A percentile compares a stretch with the other conserved stretches of the same genome.
phyloP scores from a whole-genome alignment of 2,113 vertebrate genomes.

The Xiphias gladius region DNA sequence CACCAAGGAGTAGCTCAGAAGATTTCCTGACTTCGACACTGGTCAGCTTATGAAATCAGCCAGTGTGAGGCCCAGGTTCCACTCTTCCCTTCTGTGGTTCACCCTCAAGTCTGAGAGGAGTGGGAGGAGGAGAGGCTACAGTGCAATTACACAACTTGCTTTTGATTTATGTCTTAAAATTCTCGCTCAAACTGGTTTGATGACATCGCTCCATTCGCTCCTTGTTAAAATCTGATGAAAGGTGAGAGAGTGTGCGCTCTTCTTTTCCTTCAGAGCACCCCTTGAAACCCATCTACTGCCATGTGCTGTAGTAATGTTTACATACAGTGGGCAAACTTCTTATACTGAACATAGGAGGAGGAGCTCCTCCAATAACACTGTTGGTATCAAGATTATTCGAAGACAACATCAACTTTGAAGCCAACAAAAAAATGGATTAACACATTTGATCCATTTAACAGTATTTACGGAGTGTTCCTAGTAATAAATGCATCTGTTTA shows the following conservation, averaged over 20 bases:
- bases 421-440: neutral
- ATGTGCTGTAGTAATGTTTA: neutral
- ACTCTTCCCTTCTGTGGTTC: constrained; percentile 73
- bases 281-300: constrained; percentile 4
- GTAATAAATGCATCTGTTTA: neutral
- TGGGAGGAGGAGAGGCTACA: constrained; percentile 26
- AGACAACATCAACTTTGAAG: neutral
- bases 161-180: constrained; percentile 66
- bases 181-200: constrained; percentile 74
- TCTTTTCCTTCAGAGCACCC: neutral
- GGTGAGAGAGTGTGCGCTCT: constrained; percentile 15
- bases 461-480: neutral
- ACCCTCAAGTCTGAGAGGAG: constrained; percentile 65
- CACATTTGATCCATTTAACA: neutral
- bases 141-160: constrained; percentile 80
- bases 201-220: constrained; percentile 50
- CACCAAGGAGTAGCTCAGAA: constrained; percentile 65
- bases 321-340: constrained; percentile 9
- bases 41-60: constrained; percentile 69
- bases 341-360: constrained; percentile 5
- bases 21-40: constrained; percentile 62
- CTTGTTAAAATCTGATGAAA: constrained; percentile 48
- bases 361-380: neutral
- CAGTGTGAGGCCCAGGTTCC: constrained; percentile 74
- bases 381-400: neutral